Percentiles rank a stretch among this genome's conserved stretches.
Conservation (phyloP, 1,140 invertebrate species). For the Holotrichia oblita region DNA sequence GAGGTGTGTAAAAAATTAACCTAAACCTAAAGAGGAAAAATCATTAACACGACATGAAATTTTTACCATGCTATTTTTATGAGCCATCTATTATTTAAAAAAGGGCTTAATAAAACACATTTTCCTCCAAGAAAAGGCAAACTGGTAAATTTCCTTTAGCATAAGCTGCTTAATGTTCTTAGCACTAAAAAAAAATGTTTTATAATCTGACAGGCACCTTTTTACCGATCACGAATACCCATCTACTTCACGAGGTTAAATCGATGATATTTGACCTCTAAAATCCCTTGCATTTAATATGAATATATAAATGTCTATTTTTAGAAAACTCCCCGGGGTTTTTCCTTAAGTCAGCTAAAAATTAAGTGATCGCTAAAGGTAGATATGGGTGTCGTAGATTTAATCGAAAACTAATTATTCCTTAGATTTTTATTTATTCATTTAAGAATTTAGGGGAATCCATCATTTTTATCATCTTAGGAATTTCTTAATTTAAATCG, state of each 20-base stretch:
- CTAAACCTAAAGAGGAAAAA: too few relatives aligned
- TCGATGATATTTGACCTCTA: constrained; percentile 31
- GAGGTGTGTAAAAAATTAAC: too few relatives aligned
- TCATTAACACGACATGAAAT: too few relatives aligned
- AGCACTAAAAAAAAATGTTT: not conserved
- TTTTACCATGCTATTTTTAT: too few relatives aligned
- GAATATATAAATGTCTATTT: constrained; percentile 15
- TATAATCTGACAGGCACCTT: not conserved
- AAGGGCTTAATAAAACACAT: too few relatives aligned
- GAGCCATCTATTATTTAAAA: too few relatives aligned
- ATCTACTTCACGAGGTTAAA: not conserved
- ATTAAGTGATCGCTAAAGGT: not conserved
- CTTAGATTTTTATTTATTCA: not conserved
- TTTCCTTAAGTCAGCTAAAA: not conserved
- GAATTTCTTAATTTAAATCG: not conserved
- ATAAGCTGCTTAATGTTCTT: not conserved
- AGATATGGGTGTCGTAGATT: not conserved
- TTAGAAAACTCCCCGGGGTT: not conserved
- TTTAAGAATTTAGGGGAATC: not conserved
- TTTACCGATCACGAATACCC: not conserved
- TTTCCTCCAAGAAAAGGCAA: too few relatives aligned
- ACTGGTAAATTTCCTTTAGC: not conserved
- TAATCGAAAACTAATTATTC: not conserved
- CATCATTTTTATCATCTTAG: not conserved
- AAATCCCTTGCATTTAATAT: not conserved